phyloP scores from a whole-genome alignment of 2,888 invertebrate species.

The Dysmachus trigonus region DNA sequence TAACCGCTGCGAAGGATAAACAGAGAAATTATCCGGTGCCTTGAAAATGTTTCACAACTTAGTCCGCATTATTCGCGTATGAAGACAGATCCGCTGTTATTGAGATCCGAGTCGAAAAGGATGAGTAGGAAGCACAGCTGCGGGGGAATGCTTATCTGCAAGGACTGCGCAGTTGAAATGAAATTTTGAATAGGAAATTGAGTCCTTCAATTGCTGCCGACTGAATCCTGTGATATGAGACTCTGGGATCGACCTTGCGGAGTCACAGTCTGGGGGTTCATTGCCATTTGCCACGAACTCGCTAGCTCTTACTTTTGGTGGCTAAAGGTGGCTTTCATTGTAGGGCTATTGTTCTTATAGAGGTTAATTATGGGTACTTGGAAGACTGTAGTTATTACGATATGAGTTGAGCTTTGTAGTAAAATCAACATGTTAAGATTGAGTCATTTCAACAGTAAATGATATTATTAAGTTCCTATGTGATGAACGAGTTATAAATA shows the following conservation, averaged over 20 bases:
- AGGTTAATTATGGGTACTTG: background rate
- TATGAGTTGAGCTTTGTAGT: background rate
- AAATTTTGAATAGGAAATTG: background rate
- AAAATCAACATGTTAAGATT: no score
- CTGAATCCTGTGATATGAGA: background rate
- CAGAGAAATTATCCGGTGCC: background rate
- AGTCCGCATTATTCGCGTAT: background rate
- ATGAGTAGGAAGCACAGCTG: no score
- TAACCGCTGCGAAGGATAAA: background rate
- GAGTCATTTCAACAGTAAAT: no score
- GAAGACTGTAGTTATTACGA: background rate
- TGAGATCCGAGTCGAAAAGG: background rate
- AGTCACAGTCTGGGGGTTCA: background rate
- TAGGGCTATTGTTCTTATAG: background rate
- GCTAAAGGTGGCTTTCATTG: background rate
- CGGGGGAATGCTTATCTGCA: background rate
- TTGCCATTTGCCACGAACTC: background rate
- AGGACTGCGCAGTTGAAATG: background rate
- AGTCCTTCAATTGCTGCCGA: background rate
- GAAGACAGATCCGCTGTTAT: conserved; percentile 1
- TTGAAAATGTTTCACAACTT: background rate
- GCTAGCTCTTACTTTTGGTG: background rate
- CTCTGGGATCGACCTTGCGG: background rate
- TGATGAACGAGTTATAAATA: no score
- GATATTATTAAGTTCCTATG: no score